These are phyloP conservation scores for Armadillidium nasatum DNA, from an alignment of 1,140 invertebrate species.

Conservation along the genomic window DNA sequence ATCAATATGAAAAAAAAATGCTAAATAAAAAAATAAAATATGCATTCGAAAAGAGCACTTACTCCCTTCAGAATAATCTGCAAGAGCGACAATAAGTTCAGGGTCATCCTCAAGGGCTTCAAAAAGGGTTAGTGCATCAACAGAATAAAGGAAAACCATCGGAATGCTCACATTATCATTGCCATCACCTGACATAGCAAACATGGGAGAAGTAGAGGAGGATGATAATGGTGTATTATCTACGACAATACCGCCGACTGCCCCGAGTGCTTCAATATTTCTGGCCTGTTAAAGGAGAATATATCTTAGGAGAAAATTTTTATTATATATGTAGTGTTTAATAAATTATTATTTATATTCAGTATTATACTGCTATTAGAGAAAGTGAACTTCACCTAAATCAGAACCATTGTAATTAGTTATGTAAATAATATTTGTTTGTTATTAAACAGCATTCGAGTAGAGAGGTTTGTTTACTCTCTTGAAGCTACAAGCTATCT, in stretches of 20 bases:
- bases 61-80: not conserved
- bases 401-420: too few species aligned
- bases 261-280: conserved; percentile 74
- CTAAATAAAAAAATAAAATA: too few species aligned
- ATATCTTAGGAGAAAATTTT: too few species aligned
- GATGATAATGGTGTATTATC: conserved; percentile 76
- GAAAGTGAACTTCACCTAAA: too few species aligned
- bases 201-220: conserved; percentile 69
- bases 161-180: conserved; percentile 82
- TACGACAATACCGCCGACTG: conserved; percentile 76
- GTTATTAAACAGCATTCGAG: too few species aligned
- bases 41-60: not conserved
- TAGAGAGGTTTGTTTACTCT: too few species aligned
- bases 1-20: too few species aligned
- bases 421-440: too few species aligned
- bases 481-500: too few species aligned
- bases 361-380: too few species aligned
- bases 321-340: too few species aligned
- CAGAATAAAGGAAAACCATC: conserved; percentile 81
- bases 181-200: conserved; percentile 94
- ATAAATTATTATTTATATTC: too few species aligned
- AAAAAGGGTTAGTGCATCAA: conserved; percentile 66
- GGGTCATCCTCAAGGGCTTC: conserved; percentile 56
- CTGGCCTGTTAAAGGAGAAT: conserved; percentile 51
- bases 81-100: conserved; percentile 22